These are phyloP conservation scores for Enoplolaimus lenunculus DNA, from an alignment of 2,888 invertebrate species.

Conservation along the genomic window DNA sequence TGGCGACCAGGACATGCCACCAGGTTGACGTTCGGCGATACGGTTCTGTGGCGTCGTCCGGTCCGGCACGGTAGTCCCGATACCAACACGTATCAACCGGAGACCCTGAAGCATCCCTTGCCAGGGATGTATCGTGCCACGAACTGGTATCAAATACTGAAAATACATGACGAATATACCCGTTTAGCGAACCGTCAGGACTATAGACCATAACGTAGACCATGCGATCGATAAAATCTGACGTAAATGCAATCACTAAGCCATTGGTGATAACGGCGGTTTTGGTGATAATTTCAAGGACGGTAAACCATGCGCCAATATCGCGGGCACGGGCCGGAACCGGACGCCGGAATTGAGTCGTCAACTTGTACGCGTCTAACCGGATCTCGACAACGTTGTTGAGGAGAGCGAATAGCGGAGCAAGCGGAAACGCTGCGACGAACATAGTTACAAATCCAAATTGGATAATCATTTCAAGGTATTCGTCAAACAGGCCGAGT, in stretches of 20 bases:
- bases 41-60: not conserved
- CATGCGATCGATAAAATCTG: constrained; percentile 81
- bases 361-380: constrained; percentile 74
- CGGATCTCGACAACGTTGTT: constrained; percentile 89
- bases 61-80: constrained; percentile 16
- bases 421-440: no score
- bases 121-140: not conserved
- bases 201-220: constrained; percentile 51
- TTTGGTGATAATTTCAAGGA: constrained; percentile 76
- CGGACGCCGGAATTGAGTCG: constrained; percentile 68
- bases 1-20: constrained; percentile 74
- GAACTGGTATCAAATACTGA: not conserved
- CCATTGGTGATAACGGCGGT: constrained; percentile 82
- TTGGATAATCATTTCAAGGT: constrained; percentile 87
- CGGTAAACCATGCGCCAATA: constrained; percentile 51
- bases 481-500: constrained; percentile 65
- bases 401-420: constrained; percentile 67
- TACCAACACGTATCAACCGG: constrained; percentile 3
- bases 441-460: constrained; percentile 93
- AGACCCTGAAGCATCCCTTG: not conserved
- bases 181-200: constrained; percentile 13
- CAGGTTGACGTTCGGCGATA: constrained; percentile 49
- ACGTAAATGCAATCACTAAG: constrained; percentile 87
- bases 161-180: constrained; percentile 9
- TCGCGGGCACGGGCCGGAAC: constrained; percentile 35